Conservation (phyloP, 92 coral and sea anemone genomes). For the Epizoanthus stellaris region DNA sequence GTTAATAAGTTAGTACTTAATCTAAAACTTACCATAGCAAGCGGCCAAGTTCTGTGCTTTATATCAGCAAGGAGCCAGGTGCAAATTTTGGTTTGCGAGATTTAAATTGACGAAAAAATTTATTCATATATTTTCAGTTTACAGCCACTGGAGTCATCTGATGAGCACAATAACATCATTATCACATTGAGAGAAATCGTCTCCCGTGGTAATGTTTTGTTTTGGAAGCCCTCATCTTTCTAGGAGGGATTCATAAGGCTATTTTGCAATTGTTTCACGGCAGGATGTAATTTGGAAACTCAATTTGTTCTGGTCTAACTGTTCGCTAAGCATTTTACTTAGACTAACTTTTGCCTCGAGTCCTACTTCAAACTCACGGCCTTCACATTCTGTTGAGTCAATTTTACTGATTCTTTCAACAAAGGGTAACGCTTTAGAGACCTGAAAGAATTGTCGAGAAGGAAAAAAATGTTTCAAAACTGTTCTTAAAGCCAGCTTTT, state of each 20-base stretch:
- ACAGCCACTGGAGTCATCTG: slow-evolving; percentile 36
- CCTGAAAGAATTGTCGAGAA: too few relatives aligned
- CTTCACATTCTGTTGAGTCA: too few relatives aligned
- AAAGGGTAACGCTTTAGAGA: too few relatives aligned
- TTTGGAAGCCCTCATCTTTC: not conserved
- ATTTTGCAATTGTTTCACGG: not conserved
- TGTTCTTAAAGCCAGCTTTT: too few relatives aligned
- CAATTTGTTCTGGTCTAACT: too few relatives aligned
- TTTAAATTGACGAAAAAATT: slow-evolving; percentile 27
- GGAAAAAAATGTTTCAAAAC: too few relatives aligned
- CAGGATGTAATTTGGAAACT: slow-evolving; percentile 6
- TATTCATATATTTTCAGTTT: slow-evolving; percentile 44
- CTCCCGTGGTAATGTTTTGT: slow-evolving; percentile 39
- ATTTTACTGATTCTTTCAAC: too few relatives aligned
- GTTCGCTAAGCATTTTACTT: too few relatives aligned
- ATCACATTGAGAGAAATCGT: slow-evolving; percentile 34
- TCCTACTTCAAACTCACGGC: too few relatives aligned
- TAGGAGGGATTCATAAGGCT: not conserved
- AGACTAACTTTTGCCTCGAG: too few relatives aligned
- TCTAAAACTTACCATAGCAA: slow-evolving; percentile 26
- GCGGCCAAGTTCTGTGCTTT: not conserved
- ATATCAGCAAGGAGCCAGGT: slow-evolving; percentile 16
- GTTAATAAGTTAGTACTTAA: not conserved
- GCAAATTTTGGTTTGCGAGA: slow-evolving; percentile 27
- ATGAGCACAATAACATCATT: slow-evolving; percentile 42